Evolutionary conservation across 2,797 vertebrate species (phyloP).

Genomic region (Pelochelys cantorii): DNA sequence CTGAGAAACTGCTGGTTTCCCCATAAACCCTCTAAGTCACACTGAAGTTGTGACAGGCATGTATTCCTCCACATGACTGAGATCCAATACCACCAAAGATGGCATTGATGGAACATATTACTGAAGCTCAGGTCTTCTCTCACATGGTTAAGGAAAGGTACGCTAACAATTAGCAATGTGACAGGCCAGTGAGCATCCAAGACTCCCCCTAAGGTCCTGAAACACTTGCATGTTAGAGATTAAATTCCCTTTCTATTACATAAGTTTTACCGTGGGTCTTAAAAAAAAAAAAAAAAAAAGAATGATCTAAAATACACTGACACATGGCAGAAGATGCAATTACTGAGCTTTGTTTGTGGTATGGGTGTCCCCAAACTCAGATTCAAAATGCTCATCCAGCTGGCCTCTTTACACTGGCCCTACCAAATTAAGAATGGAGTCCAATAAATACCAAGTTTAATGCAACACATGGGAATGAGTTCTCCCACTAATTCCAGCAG

Average conservation of each 20-base stretch:
- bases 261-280: background rate
- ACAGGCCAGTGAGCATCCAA: background rate
- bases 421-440: background rate
- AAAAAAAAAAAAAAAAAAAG: background rate
- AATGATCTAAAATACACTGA: background rate
- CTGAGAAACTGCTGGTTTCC: background rate
- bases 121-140: background rate
- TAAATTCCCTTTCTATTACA: background rate
- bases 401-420: background rate
- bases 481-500: conserved; percentile 22
- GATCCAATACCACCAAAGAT: background rate
- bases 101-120: background rate
- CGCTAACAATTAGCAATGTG: background rate
- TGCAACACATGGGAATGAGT: background rate
- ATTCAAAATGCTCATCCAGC: background rate
- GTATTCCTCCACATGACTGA: background rate
- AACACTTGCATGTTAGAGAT: background rate
- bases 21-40: background rate
- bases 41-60: background rate
- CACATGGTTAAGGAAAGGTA: background rate
- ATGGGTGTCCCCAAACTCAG: background rate
- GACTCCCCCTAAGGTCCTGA: background rate
- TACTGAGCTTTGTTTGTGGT: background rate
- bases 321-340: background rate
- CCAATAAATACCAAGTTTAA: conserved; percentile 2